Evolutionary conservation across 2,797 vertebrate species (phyloP).

Genomic region (Sphenopsis melanotis): DNA sequence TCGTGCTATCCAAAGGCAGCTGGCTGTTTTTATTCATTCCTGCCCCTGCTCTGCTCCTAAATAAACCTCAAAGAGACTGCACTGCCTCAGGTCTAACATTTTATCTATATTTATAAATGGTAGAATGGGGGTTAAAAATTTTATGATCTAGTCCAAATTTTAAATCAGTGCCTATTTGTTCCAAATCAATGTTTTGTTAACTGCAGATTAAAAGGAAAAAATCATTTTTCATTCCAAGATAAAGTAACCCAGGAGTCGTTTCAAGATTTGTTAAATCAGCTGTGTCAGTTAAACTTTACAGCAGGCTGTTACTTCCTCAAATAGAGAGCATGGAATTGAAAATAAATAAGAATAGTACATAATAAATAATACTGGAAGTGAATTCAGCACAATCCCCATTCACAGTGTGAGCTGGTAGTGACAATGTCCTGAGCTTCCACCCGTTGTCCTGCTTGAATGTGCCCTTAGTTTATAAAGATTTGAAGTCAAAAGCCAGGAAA

Average conservation of each 20-base stretch:
- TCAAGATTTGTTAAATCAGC: neutral
- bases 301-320: neutral
- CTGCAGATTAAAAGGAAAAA: neutral
- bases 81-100: neutral
- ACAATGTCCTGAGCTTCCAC: neutral
- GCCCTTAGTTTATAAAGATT: neutral
- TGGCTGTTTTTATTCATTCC: neutral
- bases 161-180: neutral
- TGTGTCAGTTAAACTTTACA: neutral
- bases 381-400: neutral
- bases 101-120: neutral
- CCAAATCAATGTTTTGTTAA: neutral
- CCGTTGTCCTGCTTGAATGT: neutral
- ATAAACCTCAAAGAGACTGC: neutral
- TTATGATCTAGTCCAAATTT: neutral
- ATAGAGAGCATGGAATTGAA: neutral
- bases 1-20: neutral
- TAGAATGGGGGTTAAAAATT: neutral
- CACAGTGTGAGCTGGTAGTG: neutral
- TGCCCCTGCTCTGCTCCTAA: neutral
- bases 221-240: neutral
- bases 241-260: neutral
- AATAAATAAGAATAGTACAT: neutral
- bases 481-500: constrained; percentile 50
- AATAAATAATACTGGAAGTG: neutral